Base-by-base conservation (phyloP, 2,888 invertebrate genomes). In the Drosophila falleni region DNA sequence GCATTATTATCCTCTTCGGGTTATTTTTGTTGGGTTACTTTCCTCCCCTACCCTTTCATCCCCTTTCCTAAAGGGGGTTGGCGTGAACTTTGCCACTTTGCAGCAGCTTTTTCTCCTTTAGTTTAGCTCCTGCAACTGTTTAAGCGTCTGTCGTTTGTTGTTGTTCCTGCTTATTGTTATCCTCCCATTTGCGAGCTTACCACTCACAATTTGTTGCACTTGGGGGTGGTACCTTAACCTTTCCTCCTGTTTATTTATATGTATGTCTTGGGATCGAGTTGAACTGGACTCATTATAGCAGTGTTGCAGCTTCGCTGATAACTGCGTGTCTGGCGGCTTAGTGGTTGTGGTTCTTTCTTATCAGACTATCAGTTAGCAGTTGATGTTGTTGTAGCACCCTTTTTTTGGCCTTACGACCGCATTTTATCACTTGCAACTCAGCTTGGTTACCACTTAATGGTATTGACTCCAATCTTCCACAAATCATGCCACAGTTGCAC, bases 61-160 rank as follows among this genome's bases (percentile, higher is more conserved):
- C 15, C 26, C 31, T 16, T 16, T 47, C 50, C n/a, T n/a, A 23
- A 16, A 29, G 35, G 72, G 89, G 87, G 87, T 90, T 87, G 90
- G 91, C 90, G 91, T 91, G 91, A 91, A 91, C 87, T 89, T 89
- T 91, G 88, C 83, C 92, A 92, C 92, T 90, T 90, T 76, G 81
- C 78, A 74, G 77, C 78, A 80, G 86, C 83, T 74, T 80, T 82
- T 79, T 56, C 56, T 31, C 29, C 29, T n/a, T n/a, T n/a, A 29
- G 19, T 41, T 61, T 47, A 33, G 62, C 47, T 64, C 59, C 53
- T 70, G 80, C 81, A 81, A 79, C 79, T 66, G 71, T 59, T 81
- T 71, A 70, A 69, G 58, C 59, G 69, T 64, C 66, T 56, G 59
- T 51, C 67, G 61, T 44, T 75, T 64, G 70, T 62, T 67, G 59